A percentile compares a stretch with the other conserved stretches of the same genome.
Evolutionary conservation across 2,888 invertebrate species (phyloP).

Genomic region (Lithosia quadra): DNA sequence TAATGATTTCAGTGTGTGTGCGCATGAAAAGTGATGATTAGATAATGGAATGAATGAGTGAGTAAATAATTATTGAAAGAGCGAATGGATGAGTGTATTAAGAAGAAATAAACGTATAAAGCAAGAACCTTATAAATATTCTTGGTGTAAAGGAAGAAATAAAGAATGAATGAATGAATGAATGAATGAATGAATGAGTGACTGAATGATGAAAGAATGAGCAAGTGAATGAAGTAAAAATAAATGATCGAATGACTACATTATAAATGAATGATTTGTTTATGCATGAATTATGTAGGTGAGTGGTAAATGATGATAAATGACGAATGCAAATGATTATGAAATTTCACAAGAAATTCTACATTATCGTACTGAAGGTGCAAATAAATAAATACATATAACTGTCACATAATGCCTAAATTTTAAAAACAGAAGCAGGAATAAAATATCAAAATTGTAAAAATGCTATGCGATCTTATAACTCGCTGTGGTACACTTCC

Average conservation of each 20-base stretch:
- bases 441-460: neutral
- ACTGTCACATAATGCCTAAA: neutral
- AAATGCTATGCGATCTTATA: conserved; percentile 81
- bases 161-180: neutral
- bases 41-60: too few species aligned
- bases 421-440: neutral
- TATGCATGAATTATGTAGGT: neutral
- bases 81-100: too few species aligned
- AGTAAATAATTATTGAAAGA: too few species aligned
- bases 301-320: neutral
- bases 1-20: too few species aligned
- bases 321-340: neutral
- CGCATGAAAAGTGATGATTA: too few species aligned
- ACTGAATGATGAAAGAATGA: neutral
- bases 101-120: too few species aligned
- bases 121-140: too few species aligned
- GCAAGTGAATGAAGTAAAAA: neutral
- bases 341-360: neutral
- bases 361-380: neutral
- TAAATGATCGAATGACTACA: neutral
- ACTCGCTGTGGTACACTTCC: conserved; percentile 93
- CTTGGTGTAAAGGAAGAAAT: too few species aligned
- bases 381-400: neutral
- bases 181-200: neutral
- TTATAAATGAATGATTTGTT: neutral